phyloP scores from a whole-genome alignment of 2,797 vertebrate species.

The Manis javanica region DNA sequence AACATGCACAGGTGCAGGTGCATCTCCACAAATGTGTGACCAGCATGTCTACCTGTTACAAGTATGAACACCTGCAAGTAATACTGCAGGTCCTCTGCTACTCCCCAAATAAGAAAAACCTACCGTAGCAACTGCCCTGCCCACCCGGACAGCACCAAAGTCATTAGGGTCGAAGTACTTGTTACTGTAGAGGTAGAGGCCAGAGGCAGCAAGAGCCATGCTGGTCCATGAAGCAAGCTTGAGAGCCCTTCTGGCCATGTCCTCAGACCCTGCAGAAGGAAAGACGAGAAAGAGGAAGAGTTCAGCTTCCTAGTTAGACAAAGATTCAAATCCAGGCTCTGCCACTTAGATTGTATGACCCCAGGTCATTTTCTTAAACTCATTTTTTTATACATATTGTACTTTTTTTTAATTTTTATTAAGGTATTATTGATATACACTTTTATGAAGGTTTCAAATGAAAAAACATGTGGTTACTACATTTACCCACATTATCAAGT shows the following conservation, averaged over 20 bases:
- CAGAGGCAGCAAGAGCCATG: conserved; percentile 89
- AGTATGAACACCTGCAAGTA: not conserved
- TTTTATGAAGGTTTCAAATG: too few relatives aligned
- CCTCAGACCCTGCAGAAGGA: conserved; percentile 76
- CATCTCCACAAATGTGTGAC: not conserved
- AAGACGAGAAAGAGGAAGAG: not conserved
- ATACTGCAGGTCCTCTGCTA: not conserved
- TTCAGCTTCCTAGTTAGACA: not conserved
- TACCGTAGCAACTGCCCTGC: conserved; percentile 94
- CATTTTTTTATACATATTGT: too few relatives aligned
- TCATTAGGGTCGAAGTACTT: conserved; percentile 92
- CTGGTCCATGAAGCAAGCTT: conserved; percentile 91
- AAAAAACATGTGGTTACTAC: too few relatives aligned
- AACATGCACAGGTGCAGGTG: not conserved
- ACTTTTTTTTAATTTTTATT: too few relatives aligned
- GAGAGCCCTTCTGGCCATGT: conserved; percentile 91
- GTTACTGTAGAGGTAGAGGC: conserved; percentile 90
- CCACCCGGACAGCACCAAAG: conserved; percentile 93
- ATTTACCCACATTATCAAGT: too few relatives aligned
- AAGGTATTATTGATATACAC: too few relatives aligned
- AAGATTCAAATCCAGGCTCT: not conserved
- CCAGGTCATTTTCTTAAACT: not conserved
- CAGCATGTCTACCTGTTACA: not conserved
- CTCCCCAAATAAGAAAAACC: conserved; percentile 78
- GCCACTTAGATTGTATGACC: not conserved